Conservation (phyloP, 2,888 invertebrate species). For the Drosophila paucipuncta region DNA sequence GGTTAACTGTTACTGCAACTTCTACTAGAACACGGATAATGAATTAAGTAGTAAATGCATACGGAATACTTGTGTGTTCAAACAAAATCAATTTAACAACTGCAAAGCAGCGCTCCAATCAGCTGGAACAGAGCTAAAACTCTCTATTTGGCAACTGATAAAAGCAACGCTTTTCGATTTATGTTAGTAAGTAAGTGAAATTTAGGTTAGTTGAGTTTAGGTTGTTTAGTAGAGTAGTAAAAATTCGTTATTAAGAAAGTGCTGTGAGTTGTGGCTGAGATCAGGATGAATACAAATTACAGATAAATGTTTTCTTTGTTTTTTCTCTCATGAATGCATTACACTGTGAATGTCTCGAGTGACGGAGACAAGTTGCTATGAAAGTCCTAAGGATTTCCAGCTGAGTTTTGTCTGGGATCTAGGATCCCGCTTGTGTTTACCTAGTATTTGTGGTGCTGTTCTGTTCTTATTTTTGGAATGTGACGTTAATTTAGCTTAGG, state of each 20-base stretch:
- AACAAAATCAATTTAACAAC: constrained; percentile 63
- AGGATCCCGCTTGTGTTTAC: constrained; percentile 28
- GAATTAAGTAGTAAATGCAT: constrained; percentile 59
- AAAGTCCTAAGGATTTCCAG: background rate
- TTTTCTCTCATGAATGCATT: background rate
- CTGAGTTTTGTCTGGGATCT: background rate
- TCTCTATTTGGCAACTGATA: constrained; percentile 39
- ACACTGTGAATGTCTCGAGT: background rate
- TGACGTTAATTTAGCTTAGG: constrained; percentile 69
- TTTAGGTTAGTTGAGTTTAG: constrained; percentile 36
- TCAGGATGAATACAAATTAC: constrained; percentile 11
- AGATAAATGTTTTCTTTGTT: background rate
- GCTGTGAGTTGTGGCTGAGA: constrained; percentile 46
- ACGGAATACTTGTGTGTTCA: constrained; percentile 23
- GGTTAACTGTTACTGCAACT: constrained; percentile 68
- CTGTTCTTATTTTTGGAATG: constrained; percentile 47
- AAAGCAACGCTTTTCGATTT: constrained; percentile 29
- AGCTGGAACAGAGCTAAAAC: constrained; percentile 31
- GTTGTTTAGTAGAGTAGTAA: constrained; percentile 37
- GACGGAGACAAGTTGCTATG: background rate
- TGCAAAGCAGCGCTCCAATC: constrained; percentile 40
- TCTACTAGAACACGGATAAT: constrained; percentile 70
- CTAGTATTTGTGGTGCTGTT: constrained; percentile 37
- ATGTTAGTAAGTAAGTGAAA: constrained; percentile 14
- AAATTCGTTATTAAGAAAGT: constrained; percentile 45